Evolutionary conservation across 2,797 vertebrate species (phyloP).

Genomic region (Phyllotis vaccarum): DNA sequence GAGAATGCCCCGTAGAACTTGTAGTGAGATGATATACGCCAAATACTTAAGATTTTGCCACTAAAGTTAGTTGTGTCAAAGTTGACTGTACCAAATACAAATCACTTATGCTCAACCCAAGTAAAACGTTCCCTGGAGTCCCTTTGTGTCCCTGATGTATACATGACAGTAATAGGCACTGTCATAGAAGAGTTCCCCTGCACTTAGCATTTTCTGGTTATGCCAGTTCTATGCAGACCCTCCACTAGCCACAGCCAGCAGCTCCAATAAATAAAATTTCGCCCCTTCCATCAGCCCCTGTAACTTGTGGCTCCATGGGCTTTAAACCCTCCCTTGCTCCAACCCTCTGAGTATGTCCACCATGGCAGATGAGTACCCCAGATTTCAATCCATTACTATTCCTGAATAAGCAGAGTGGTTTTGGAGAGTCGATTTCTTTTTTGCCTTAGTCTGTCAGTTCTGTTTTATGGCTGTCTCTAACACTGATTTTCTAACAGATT

Average conservation of each 20-base stretch:
- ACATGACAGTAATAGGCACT: background rate
- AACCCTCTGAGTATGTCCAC: background rate
- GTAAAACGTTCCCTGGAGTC: background rate
- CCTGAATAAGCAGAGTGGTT: background rate
- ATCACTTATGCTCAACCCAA: background rate
- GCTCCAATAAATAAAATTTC: background rate
- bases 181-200: background rate
- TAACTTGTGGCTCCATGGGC: background rate
- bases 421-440: background rate
- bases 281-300: background rate
- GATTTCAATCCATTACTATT: background rate
- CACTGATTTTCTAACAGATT: background rate
- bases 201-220: background rate
- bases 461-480: background rate
- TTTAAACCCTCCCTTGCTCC: background rate
- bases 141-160: background rate
- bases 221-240: background rate
- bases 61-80: background rate
- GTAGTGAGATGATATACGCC: background rate
- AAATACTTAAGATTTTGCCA: slow-evolving; percentile 26
- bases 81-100: background rate
- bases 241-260: background rate
- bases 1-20: background rate
- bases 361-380: background rate
- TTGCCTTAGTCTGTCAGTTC: background rate